These are phyloP conservation scores for Sinodicranocentrus sp. DNA, from an alignment of 2,888 invertebrate genomes.

Conservation along the genomic window DNA sequence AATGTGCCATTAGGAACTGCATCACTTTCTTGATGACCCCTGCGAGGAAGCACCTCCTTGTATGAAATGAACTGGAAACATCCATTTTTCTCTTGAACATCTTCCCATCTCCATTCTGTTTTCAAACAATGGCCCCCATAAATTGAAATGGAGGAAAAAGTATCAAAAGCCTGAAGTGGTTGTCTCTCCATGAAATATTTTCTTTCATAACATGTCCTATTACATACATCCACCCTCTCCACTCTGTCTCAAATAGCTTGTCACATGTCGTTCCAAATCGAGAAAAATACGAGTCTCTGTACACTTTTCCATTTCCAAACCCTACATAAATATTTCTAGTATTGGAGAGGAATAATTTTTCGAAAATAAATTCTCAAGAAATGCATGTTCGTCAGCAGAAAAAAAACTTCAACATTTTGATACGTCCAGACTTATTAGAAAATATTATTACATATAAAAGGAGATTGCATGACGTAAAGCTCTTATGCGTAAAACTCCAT, in stretches of 20 bases:
- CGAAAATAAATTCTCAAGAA: not conserved
- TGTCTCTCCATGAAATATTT: slow-evolving; percentile 6
- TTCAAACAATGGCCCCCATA: not conserved
- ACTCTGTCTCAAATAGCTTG: not conserved
- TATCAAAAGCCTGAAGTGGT: not conserved
- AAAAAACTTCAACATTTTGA: slow-evolving; percentile 3
- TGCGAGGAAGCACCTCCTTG: not conserved
- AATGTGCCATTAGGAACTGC: too few species aligned
- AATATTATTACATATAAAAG: slow-evolving; percentile 28
- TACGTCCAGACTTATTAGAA: slow-evolving; percentile 38
- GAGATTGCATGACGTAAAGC: slow-evolving; percentile 29
- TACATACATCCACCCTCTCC: not conserved
- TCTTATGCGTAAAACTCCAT: slow-evolving; percentile 27
- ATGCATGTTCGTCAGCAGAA: slow-evolving; percentile 10
- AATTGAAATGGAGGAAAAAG: not conserved
- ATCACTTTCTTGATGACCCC: too few species aligned
- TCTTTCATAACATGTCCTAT: not conserved
- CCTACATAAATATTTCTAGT: too few species aligned
- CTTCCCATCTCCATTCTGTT: not conserved
- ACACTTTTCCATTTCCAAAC: not conserved
- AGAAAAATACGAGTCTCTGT: not conserved
- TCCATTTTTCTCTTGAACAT: not conserved
- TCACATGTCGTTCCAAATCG: slow-evolving; percentile 7
- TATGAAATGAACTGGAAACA: not conserved
- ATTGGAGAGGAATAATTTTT: not conserved